These are phyloP conservation scores for Cantharis rustica DNA, from an alignment of 2,888 invertebrate genomes.

Conservation along the genomic window DNA sequence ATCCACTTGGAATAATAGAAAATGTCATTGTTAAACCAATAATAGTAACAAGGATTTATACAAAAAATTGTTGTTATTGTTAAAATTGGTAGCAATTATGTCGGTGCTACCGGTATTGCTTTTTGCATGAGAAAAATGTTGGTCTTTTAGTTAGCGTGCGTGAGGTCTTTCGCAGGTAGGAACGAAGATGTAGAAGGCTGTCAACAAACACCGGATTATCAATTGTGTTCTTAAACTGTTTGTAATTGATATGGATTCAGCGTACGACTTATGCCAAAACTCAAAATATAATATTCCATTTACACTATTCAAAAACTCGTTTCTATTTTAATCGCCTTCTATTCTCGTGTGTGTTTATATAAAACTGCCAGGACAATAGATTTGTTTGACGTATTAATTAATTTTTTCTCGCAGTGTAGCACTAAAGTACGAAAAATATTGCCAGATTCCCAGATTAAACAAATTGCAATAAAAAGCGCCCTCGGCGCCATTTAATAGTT, in stretches of 20 bases:
- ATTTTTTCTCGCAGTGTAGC: background rate
- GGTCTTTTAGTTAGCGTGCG: slow-evolving; percentile 39
- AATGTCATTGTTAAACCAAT: background rate
- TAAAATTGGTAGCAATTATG: slow-evolving; percentile 2
- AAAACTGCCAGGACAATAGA: background rate
- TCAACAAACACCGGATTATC: slow-evolving; percentile 56
- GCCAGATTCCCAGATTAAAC: background rate
- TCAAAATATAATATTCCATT: background rate
- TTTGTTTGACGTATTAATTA: background rate
- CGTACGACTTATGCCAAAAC: slow-evolving; percentile 8
- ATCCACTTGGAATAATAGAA: background rate
- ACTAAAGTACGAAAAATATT: background rate
- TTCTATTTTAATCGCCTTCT: background rate
- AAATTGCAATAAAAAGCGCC: background rate
- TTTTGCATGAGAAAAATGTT: background rate
- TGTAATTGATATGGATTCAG: slow-evolving; percentile 50
- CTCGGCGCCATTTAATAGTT: background rate
- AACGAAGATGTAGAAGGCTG: slow-evolving; percentile 41
- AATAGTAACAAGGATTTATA: background rate
- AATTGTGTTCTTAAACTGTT: slow-evolving; percentile 55
- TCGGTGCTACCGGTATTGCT: slow-evolving; percentile 15
- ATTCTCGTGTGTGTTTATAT: background rate
- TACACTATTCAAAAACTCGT: background rate
- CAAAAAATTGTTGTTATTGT: background rate
- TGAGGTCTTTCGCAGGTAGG: slow-evolving; percentile 47